A percentile compares a stretch with the other conserved stretches of the same genome.
Conservation (phyloP, 35 echinoderm and acorn worm species). For the Amphiura filiformis region DNA sequence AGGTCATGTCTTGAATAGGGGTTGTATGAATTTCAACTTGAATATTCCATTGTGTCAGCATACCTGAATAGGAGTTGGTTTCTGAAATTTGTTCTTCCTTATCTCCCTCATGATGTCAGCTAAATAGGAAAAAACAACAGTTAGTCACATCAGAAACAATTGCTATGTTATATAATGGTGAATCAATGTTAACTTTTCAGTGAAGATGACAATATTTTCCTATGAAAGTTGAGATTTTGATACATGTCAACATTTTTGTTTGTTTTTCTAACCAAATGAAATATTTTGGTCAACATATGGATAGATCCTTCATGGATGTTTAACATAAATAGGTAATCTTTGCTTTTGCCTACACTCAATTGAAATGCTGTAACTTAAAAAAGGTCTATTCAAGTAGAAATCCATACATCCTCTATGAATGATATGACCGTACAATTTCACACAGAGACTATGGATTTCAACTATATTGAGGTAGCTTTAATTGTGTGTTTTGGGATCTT, state of each 20-base stretch:
- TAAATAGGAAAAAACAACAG: conserved; percentile 14
- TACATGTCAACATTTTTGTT: not conserved
- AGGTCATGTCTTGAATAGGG: too few species aligned
- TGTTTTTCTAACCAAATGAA: not conserved
- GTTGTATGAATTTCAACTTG: not conserved
- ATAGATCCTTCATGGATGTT: too few species aligned
- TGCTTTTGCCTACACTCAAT: too few species aligned
- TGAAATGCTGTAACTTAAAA: too few species aligned
- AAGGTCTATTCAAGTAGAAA: too few species aligned
- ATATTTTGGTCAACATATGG: not conserved
- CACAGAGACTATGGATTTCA: not conserved
- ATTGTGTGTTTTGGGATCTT: not conserved
- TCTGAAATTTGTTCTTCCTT: conserved; percentile 82
- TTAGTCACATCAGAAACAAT: not conserved
- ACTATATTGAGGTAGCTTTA: too few species aligned
- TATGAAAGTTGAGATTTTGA: not conserved
- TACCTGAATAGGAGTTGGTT: conserved; percentile 93
- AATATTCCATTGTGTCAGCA: not conserved
- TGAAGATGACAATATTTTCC: not conserved
- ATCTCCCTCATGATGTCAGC: conserved; percentile 92
- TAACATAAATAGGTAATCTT: too few species aligned
- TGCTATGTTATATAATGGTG: not conserved
- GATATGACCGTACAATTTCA: not conserved
- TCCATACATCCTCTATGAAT: too few species aligned
- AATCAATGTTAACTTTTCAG: not conserved